Evolutionary conservation across 2,888 invertebrate genomes (phyloP), one percentile per base, ranked within the genome.

Genomic region (Marronus borbonicus): DNA sequence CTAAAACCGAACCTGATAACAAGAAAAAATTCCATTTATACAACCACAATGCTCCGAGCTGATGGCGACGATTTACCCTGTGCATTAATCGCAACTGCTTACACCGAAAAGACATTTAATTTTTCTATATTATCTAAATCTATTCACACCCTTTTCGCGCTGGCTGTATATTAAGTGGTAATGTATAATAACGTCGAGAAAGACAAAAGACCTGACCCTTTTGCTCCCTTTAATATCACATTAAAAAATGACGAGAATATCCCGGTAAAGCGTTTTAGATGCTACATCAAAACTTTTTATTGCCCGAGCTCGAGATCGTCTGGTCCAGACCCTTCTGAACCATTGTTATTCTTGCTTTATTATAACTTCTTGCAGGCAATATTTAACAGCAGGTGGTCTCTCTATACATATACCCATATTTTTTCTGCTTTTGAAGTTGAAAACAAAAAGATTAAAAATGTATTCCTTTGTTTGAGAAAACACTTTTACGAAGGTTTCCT

Each of bases 331-430:
- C 65, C 65, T 66, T 66, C 39, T 66, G 36, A 66, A 44, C 65
- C 65, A 36, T 66, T 66, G 65, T 66, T 66, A 66, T 66, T 66
- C 20, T 66, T 66, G 65, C 65, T 66, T 66, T 66, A 66, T 66
- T 66, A 66, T 66, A 66, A 66, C 39, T 20, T 66, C 44, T 66
- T 49, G 65, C 44, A 39, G 44, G 65, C 39, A 66, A 20, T 66
- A 66, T 66, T 66, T 66, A 66, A 66, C 65, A 66, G 39, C 65
- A 39, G 39, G 65, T 39, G 65, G 20, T 17, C 20, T 20, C 65
- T 44, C 10, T 44, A 44, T 39, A 66, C 65, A 44, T 44, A 66
- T 20, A 66, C 44, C 39, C 20, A 44, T 39, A 17, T 65, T 44
- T 66, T 66, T 66, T 20, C 39, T 36, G 39, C 39, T 66, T 66